A percentile compares a stretch with the other conserved stretches of the same genome.
phyloP scores from a whole-genome alignment of 2,113 vertebrate species.

The Gadus macrocephalus region DNA sequence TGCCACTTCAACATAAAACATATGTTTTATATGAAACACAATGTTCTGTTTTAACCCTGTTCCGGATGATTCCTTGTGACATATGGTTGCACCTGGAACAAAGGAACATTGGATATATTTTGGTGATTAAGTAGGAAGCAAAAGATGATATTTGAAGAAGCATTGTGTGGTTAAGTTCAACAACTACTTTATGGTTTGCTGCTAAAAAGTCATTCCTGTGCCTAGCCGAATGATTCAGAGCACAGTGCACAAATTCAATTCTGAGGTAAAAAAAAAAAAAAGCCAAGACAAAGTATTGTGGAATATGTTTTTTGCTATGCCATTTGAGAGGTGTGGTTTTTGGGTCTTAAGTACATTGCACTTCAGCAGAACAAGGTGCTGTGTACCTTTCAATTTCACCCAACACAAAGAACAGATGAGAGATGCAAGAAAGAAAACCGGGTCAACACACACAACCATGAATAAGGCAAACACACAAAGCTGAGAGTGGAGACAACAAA shows the following conservation, averaged over 20 bases:
- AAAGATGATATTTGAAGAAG: background rate
- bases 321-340: background rate
- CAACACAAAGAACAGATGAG: conserved; percentile 18
- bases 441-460: conserved; percentile 4
- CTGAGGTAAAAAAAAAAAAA: background rate
- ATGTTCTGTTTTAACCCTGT: background rate
- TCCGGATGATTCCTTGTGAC: too few species aligned
- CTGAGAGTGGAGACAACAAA: background rate
- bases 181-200: too few species aligned
- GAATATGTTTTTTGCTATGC: background rate
- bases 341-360: conserved; percentile 1
- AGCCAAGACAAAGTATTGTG: background rate
- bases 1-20: conserved; percentile 15
- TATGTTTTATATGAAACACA: background rate
- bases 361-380: conserved; percentile 9
- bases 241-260: too few species aligned
- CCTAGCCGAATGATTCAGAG: too few species aligned
- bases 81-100: too few species aligned
- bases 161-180: too few species aligned
- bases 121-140: too few species aligned
- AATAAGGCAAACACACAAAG: conserved; percentile 10
- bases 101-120: too few species aligned
- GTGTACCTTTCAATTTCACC: conserved; percentile 19
- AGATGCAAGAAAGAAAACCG: background rate
- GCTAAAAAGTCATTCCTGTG: too few species aligned